phyloP scores from a whole-genome alignment of 2,888 invertebrate species.

The Drepanosiphum platanoidis region DNA sequence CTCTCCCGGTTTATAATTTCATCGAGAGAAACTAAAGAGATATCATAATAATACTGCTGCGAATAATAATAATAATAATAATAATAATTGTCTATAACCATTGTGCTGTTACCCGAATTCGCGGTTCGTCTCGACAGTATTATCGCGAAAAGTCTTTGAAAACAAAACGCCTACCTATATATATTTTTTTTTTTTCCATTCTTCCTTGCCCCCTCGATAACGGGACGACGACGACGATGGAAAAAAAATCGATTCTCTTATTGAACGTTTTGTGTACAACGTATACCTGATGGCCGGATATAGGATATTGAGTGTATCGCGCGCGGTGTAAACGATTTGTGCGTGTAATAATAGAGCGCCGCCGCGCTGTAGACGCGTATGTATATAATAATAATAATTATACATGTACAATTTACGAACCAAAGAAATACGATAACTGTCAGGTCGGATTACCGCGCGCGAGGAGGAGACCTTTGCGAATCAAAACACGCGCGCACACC shows the following conservation, averaged over 20 bases:
- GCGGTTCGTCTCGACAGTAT: conserved; percentile 36
- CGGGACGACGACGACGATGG: not conserved
- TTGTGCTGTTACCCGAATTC: conserved; percentile 24
- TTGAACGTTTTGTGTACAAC: conserved; percentile 39
- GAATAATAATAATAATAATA: conserved; percentile 34
- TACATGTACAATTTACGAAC: not conserved
- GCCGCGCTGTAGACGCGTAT: not conserved
- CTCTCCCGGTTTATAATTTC: conserved; percentile 20
- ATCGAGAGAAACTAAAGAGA: conserved; percentile 13
- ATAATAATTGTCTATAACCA: conserved; percentile 27
- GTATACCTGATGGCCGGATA: conserved; percentile 60
- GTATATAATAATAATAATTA: conserved; percentile 18
- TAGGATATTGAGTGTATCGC: conserved; percentile 60
- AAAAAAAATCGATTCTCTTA: conserved; percentile 42
- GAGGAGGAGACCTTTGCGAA: conserved; percentile 57
- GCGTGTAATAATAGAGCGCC: conserved; percentile 35
- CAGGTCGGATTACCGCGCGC: conserved; percentile 56
- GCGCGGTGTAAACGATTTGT: conserved; percentile 55
- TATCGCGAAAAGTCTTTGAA: conserved; percentile 55
- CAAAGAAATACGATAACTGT: conserved; percentile 62
- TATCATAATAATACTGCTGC: not conserved
- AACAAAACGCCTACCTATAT: conserved; percentile 62
- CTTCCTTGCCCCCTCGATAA: not conserved
- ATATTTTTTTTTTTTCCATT: too few relatives aligned
- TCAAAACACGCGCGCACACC: conserved; percentile 40